Evolutionary conservation across 92 coral and sea anemone species (phyloP), one percentile per base, ranked within the genome.

Genomic region (Montipora capitata): DNA sequence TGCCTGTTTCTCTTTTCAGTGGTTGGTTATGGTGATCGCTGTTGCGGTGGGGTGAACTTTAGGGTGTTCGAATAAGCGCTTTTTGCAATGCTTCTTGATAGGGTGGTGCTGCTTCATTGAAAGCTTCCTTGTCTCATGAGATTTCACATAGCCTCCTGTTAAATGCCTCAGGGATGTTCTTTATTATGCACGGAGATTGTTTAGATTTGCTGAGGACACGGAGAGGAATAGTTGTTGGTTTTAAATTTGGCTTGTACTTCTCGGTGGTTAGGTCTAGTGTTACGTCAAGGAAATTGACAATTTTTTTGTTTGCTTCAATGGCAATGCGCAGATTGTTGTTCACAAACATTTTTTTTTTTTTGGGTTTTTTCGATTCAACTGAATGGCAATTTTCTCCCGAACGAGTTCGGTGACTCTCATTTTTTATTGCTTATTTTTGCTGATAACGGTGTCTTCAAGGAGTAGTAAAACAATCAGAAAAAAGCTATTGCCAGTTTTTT

Each of bases 41-140:
- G 52, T 45, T 45, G 5, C 9, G 2, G 52, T 45, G 52, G 52
- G 52, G 38, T 62, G 70, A 62, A 7, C 35, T 62, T 65, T n/a
- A 7, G 70, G 27, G 70, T 64, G 70, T 64, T 10, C 9, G 70
- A 64, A 64, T 64, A 64, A 12, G 4, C 70, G 70, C 27, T 64
- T 64, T 64, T 20, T 4, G 70, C 70, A 64, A 64, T 64, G 70
- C 70, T 64, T 64, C 70, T 20, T 64, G 70, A 20, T 64, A 64
- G 70, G 70, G 70, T 64, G 70, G 41, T 64, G 41, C 70, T 64
- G 70, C 41, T 18, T 62, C 68, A 62, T 62, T 62, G 35, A 62
- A 62, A 18, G 68, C 68, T 62, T 64, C 70, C 38, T 64, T 45
- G 51, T 8, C 51, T 45, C 0, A 45, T 45, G 51, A 45, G 51